Conservation (phyloP, 1,140 invertebrate genomes). For the Pygmarrhopalites habei region DNA sequence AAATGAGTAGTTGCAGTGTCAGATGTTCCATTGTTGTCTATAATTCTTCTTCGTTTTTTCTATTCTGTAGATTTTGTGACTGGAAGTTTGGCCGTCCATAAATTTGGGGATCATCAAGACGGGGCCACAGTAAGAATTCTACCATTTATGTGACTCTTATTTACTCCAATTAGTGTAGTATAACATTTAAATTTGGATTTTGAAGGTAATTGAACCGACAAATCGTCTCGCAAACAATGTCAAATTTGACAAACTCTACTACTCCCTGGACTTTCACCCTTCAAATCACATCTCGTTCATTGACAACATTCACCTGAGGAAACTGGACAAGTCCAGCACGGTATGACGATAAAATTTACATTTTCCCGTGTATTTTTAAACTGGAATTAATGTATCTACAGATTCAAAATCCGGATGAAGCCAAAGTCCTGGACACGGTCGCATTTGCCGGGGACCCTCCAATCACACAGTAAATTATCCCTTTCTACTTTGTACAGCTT, state of each 20-base stretch:
- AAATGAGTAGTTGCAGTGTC: constrained; percentile 85
- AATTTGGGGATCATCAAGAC: too few relatives aligned
- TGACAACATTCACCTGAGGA: neutral
- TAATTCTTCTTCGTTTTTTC: too few relatives aligned
- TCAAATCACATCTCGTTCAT: constrained; percentile 93
- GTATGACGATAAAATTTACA: neutral
- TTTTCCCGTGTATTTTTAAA: too few relatives aligned
- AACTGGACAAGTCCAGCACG: neutral
- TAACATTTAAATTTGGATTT: too few relatives aligned
- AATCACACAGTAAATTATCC: constrained; percentile 73
- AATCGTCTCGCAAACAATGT: constrained; percentile 78
- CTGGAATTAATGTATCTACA: too few relatives aligned
- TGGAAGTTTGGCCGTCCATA: too few relatives aligned
- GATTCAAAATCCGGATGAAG: constrained; percentile 55
- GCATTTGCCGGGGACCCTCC: constrained; percentile 79
- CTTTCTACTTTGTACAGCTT: too few relatives aligned
- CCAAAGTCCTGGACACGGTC: constrained; percentile 80
- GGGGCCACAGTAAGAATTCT: too few relatives aligned
- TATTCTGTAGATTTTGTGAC: too few relatives aligned
- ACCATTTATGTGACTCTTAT: too few relatives aligned
- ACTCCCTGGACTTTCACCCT: constrained; percentile 96
- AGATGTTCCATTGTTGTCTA: constrained; percentile 47
- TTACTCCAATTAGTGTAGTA: too few relatives aligned
- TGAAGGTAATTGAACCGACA: constrained; percentile 76
- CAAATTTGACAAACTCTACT: constrained; percentile 65